Conservation (phyloP, 2,113 vertebrate genomes). For the Hippocampus comes region DNA sequence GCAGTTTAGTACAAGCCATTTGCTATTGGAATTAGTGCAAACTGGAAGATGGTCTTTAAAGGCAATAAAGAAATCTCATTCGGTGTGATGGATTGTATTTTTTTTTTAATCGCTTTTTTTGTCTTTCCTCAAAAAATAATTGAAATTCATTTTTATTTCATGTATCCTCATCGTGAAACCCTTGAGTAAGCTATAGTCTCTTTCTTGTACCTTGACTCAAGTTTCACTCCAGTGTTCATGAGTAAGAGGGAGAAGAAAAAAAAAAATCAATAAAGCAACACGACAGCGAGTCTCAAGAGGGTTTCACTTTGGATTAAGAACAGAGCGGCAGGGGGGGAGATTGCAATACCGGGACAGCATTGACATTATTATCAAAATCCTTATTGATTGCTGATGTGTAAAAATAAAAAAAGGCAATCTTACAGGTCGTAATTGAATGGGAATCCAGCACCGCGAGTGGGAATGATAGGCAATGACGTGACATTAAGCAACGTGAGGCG, state of each 20-base stretch:
- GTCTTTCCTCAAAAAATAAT: neutral
- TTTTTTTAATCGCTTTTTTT: neutral
- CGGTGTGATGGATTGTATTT: neutral
- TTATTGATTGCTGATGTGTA: constrained; percentile 71
- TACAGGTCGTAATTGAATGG: constrained; percentile 68
- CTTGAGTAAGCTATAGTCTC: constrained; percentile 42
- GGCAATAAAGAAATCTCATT: neutral
- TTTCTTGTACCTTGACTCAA: constrained; percentile 53
- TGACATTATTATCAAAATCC: constrained; percentile 73
- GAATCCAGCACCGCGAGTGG: constrained; percentile 58
- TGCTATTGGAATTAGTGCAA: neutral
- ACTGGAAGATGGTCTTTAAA: constrained; percentile 1
- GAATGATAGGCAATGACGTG: constrained; percentile 71
- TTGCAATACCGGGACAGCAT: constrained; percentile 59
- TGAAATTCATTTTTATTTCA: constrained; percentile 18
- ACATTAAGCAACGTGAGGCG: constrained; percentile 70
- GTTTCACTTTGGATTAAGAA: constrained; percentile 73
- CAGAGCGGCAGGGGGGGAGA: constrained; percentile 26
- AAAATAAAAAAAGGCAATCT: constrained; percentile 67
- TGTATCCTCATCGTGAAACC: constrained; percentile 35
- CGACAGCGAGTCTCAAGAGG: constrained; percentile 69
- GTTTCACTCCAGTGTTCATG: constrained; percentile 63
- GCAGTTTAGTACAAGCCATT: neutral
- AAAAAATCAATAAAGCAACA: constrained; percentile 74
- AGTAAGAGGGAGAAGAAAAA: constrained; percentile 31